These are phyloP conservation scores for Mustela erminea DNA, from an alignment of 2,797 vertebrate species.

Conservation along the genomic window DNA sequence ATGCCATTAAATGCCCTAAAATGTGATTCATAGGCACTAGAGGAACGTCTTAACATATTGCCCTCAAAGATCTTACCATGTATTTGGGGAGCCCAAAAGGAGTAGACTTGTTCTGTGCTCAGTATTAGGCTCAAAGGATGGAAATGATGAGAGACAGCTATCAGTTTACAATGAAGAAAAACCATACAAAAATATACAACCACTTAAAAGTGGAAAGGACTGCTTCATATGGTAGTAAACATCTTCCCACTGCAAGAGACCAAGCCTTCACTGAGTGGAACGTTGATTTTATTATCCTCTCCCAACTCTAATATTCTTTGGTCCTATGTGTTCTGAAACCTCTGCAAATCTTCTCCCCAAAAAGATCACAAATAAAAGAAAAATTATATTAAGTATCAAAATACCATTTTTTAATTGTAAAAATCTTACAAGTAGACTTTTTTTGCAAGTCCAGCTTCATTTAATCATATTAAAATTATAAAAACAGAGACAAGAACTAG, in stretches of 20 bases:
- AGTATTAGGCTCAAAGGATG: not conserved
- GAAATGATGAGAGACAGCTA: not conserved
- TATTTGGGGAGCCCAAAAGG: not conserved
- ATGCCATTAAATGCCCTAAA: not conserved
- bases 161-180: slow-evolving; percentile 37
- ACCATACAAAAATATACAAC: not conserved
- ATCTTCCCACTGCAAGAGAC: not conserved
- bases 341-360: not conserved
- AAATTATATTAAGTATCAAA: not conserved
- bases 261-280: not conserved
- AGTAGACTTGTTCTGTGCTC: not conserved
- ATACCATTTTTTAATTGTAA: slow-evolving; percentile 31
- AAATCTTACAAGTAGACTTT: not conserved
- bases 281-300: not conserved
- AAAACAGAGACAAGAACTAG: slow-evolving; percentile 3
- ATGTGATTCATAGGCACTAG: not conserved
- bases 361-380: not conserved
- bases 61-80: not conserved
- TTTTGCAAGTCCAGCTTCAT: slow-evolving; percentile 19
- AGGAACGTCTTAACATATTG: not conserved
- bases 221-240: not conserved
- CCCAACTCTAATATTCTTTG: not conserved
- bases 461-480: not conserved
- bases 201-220: not conserved
- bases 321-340: not conserved